A percentile compares a stretch with the other conserved stretches of the same genome.
These are phyloP conservation scores for Probosciger aterrimus DNA, from an alignment of 2,113 vertebrate species.

Conservation along the genomic window DNA sequence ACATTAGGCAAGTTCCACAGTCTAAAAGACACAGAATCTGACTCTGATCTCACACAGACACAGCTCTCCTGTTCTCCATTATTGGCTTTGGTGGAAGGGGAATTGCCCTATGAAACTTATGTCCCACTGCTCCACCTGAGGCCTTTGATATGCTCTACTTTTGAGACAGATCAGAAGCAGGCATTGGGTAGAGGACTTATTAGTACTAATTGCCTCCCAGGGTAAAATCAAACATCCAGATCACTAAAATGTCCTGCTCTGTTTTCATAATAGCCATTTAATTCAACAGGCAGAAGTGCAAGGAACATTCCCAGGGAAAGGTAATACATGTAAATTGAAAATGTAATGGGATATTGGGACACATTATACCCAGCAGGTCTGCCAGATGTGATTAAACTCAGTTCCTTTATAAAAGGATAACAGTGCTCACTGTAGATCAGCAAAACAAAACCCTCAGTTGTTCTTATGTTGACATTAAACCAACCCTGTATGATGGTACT, in stretches of 20 bases:
- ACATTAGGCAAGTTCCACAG: not conserved
- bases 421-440: not conserved
- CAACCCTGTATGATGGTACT: not conserved
- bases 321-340: constrained; percentile 63
- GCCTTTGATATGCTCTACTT: not conserved
- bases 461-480: not conserved
- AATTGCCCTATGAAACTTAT: not conserved
- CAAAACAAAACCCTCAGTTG: not conserved
- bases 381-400: constrained; percentile 53
- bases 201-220: constrained; percentile 47
- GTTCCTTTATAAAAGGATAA: not conserved
- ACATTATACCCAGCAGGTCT: constrained; percentile 32
- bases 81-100: not conserved
- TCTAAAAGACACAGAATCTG: not conserved
- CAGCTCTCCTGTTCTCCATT: not conserved
- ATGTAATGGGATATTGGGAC: constrained; percentile 49
- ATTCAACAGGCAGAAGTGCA: constrained; percentile 16
- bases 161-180: not conserved
- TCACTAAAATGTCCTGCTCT: constrained; percentile 14
- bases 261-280: constrained; percentile 55
- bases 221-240: constrained; percentile 22
- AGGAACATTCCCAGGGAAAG: constrained; percentile 33
- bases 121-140: not conserved
- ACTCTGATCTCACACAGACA: not conserved
- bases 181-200: not conserved